Percentiles rank a stretch among this genome's conserved stretches.
phyloP scores from a whole-genome alignment of 2,797 vertebrate species.

The Sebastes dallii region DNA sequence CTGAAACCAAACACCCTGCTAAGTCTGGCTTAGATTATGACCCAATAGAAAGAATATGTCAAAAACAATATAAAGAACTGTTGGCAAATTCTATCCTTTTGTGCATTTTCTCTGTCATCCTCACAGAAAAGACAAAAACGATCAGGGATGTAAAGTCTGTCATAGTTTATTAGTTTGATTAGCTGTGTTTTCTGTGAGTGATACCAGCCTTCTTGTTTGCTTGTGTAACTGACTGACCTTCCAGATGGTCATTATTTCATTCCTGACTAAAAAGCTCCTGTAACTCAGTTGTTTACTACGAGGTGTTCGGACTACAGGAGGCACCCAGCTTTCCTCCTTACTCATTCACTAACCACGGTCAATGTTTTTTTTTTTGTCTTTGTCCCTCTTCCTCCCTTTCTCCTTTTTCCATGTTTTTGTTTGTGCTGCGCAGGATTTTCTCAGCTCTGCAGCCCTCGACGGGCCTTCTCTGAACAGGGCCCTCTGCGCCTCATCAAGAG shows the following conservation, averaged over 20 bases:
- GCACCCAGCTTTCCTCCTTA: conserved; percentile 35
- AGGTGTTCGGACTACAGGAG: conserved; percentile 12
- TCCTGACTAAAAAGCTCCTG: conserved; percentile 49
- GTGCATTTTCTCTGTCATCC: conserved; percentile 29
- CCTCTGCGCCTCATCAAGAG: conserved; percentile 99
- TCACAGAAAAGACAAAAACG: conserved; percentile 55
- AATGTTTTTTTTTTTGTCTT: conserved; percentile 44
- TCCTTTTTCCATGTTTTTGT: conserved; percentile 73
- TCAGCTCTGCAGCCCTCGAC: conserved; percentile 99
- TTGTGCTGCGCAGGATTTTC: conserved; percentile 96
- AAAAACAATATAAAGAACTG: conserved; percentile 5
- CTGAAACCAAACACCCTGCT: background rate
- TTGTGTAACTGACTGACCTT: conserved; percentile 1
- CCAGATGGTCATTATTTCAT: conserved; percentile 14
- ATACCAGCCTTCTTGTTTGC: conserved; percentile 25
- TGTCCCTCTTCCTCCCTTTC: conserved; percentile 76
- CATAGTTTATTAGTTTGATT: background rate
- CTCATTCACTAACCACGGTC: conserved; percentile 72
- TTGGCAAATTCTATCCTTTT: conserved; percentile 36
- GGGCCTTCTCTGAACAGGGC: conserved; percentile 99
- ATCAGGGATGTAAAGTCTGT: background rate
- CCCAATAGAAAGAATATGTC: background rate
- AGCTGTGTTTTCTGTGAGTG: conserved; percentile 65
- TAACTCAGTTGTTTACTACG: conserved; percentile 18
- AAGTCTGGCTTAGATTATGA: background rate